A percentile compares a stretch with the other conserved stretches of the same genome.
Evolutionary conservation across 2,797 vertebrate species (phyloP).

Genomic region (Rhinichthys osculus): DNA sequence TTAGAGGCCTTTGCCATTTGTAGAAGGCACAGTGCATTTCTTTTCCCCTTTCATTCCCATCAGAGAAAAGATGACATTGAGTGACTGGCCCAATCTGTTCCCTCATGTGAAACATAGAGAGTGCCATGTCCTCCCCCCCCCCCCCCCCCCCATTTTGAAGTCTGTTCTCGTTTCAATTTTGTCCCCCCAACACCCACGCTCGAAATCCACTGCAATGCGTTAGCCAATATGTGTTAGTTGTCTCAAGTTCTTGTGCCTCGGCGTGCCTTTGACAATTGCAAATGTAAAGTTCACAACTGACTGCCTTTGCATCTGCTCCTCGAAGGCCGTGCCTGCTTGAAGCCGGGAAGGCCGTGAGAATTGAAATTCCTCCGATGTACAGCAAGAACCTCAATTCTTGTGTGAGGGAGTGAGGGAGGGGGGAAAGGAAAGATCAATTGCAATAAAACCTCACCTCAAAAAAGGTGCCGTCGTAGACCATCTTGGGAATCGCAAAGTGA

Average conservation of each 20-base stretch:
- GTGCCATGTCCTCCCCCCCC: slow-evolving; percentile 8
- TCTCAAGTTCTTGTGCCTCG: slow-evolving; percentile 36
- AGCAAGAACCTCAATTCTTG: not conserved
- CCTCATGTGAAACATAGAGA: slow-evolving; percentile 27
- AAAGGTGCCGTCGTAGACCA: not conserved
- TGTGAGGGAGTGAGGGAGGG: not conserved
- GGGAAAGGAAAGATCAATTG: slow-evolving; percentile 16
- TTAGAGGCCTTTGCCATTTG: slow-evolving; percentile 36
- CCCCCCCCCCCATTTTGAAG: not conserved
- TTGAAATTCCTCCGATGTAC: slow-evolving; percentile 49
- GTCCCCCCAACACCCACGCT: not conserved
- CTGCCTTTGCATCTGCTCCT: slow-evolving; percentile 53
- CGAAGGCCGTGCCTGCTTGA: slow-evolving; percentile 25
- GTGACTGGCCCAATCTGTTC: slow-evolving; percentile 49
- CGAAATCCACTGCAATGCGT: slow-evolving; percentile 11
- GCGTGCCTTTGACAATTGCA: slow-evolving; percentile 55
- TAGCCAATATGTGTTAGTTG: slow-evolving; percentile 48
- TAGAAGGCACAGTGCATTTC: not conserved
- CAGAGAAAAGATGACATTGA: slow-evolving; percentile 36
- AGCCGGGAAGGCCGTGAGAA: slow-evolving; percentile 26
- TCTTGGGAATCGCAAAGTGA: slow-evolving; percentile 26
- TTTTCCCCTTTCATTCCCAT: slow-evolving; percentile 45
- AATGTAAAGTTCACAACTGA: slow-evolving; percentile 61
- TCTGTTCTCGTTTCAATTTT: not conserved
- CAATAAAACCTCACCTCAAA: slow-evolving; percentile 20